Evolutionary conservation across 2,113 vertebrate genomes (phyloP).

Genomic region (Takifugu bimaculatus): DNA sequence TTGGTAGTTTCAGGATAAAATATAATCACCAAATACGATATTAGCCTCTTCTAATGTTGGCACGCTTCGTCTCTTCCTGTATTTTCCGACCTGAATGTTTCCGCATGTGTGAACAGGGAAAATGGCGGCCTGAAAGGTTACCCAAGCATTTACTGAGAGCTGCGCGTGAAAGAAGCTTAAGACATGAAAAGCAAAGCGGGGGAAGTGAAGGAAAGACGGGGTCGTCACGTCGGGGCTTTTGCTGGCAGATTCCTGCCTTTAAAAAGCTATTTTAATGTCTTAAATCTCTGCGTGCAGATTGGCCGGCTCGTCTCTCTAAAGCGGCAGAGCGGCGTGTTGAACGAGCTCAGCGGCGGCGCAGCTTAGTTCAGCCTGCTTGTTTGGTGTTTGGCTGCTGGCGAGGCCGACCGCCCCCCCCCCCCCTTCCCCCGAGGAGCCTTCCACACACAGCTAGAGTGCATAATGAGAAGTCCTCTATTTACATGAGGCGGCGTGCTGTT

Average conservation of each 20-base stretch:
- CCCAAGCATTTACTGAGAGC: not conserved
- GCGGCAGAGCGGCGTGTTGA: not conserved
- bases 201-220: not conserved
- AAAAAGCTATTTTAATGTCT: not conserved
- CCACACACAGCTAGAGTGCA: conserved; percentile 24
- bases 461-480: conserved; percentile 27
- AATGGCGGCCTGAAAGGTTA: not conserved
- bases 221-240: not conserved
- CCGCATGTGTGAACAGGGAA: not conserved
- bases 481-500: conserved; percentile 33
- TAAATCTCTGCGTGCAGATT: not conserved
- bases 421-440: conserved; percentile 20
- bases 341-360: not conserved
- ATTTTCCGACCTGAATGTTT: not conserved
- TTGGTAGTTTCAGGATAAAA: no score
- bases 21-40: no score
- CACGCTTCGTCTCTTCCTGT: no score
- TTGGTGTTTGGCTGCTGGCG: conserved; percentile 5
- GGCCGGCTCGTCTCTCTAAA: not conserved
- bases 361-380: conserved; percentile 9
- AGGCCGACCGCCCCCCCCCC: not conserved
- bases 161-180: not conserved
- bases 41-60: no score
- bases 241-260: not conserved
- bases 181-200: not conserved